These are phyloP conservation scores for Callinectes sapidus DNA, from an alignment of 2,888 invertebrate species.

Conservation along the genomic window DNA sequence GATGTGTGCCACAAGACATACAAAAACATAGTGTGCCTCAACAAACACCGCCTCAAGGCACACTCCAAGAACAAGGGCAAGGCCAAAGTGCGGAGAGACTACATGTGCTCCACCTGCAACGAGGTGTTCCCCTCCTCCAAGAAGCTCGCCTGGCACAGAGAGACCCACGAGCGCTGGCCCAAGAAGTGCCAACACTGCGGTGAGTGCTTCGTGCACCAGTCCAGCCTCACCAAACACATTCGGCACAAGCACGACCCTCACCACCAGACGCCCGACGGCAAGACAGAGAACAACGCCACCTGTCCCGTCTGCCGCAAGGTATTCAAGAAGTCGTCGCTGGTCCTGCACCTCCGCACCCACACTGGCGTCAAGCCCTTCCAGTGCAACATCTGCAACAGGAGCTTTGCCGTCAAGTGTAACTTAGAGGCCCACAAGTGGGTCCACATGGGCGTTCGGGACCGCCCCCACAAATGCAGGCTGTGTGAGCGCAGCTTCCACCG, in stretches of 20 bases:
- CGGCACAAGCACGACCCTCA: constrained; percentile 86
- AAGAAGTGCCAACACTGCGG: constrained; percentile 90
- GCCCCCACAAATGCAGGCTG: constrained; percentile 89
- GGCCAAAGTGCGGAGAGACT: constrained; percentile 67
- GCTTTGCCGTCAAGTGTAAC: constrained; percentile 93
- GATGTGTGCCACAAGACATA: constrained; percentile 64
- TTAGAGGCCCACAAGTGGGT: constrained; percentile 92
- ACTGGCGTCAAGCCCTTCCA: constrained; percentile 85
- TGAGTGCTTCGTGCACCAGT: constrained; percentile 90
- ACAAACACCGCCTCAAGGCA: constrained; percentile 67
- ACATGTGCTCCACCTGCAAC: constrained; percentile 72
- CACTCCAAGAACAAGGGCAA: constrained; percentile 64
- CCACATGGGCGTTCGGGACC: constrained; percentile 87
- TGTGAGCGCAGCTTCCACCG: constrained; percentile 91
- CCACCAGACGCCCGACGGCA: constrained; percentile 77
- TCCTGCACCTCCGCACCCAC: constrained; percentile 85
- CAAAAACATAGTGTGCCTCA: constrained; percentile 65
- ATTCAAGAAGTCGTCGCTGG: constrained; percentile 86
- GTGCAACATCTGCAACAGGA: constrained; percentile 89
- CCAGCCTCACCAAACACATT: constrained; percentile 89
- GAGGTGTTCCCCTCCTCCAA: constrained; percentile 85
- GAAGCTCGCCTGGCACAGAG: constrained; percentile 90
- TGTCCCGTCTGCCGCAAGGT: constrained; percentile 88
- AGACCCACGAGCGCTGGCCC: constrained; percentile 88
- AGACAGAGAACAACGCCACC: constrained; percentile 64